Percentiles rank a stretch among this genome's conserved stretches.
phyloP scores from a whole-genome alignment of 92 coral and sea anemone species.

The Diadumene lineata region DNA sequence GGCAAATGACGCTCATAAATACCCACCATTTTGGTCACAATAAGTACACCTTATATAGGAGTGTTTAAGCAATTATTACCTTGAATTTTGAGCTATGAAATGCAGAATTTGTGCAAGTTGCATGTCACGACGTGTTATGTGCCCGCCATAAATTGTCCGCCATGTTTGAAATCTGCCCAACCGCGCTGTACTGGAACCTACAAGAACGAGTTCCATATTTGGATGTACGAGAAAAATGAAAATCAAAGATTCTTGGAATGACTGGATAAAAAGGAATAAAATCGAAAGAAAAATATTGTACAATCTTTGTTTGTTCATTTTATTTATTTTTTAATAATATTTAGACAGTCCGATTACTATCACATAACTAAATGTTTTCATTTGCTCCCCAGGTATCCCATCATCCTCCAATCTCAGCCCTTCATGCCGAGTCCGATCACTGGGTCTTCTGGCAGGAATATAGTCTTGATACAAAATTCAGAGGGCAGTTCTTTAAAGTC shows the following conservation, averaged over 20 bases:
- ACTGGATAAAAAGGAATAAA: not conserved
- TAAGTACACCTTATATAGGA: too few species aligned
- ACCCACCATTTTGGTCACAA: too few species aligned
- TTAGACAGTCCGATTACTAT: not conserved
- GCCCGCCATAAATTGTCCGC: too few species aligned
- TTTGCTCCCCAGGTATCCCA: constrained; percentile 93
- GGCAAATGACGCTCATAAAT: too few species aligned
- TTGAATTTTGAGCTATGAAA: not conserved
- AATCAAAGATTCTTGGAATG: not conserved
- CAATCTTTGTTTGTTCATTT: too few species aligned
- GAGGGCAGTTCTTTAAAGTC: constrained; percentile 98
- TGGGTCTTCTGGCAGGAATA: constrained; percentile 99
- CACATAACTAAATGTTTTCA: too few species aligned
- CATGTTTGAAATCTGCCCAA: not conserved
- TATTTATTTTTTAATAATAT: too few species aligned
- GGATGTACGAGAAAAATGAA: not conserved
- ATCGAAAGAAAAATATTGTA: not conserved
- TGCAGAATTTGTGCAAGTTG: too few species aligned
- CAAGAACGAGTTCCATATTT: not conserved
- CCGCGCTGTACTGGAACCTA: not conserved
- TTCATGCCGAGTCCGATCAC: constrained; percentile 95
- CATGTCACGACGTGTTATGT: too few species aligned
- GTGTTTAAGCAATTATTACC: not conserved
- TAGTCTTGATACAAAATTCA: constrained; percentile 89
- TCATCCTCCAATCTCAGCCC: constrained; percentile 98